These are phyloP conservation scores for Scaptomyza montana DNA, from an alignment of 1,140 invertebrate genomes.

Conservation along the genomic window DNA sequence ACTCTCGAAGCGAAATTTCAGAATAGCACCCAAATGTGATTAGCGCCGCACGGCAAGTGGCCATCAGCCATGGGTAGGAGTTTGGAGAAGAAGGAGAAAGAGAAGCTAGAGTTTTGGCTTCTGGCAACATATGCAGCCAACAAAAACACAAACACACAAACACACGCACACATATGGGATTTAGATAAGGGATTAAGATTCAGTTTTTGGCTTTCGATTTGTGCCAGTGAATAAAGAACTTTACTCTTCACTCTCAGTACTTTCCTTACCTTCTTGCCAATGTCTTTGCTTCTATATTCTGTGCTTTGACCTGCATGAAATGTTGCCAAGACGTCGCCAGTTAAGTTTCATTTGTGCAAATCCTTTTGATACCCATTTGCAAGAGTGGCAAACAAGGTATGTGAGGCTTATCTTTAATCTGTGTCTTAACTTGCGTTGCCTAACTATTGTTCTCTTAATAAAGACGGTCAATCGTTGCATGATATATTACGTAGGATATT, in stretches of 20 bases:
- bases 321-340: constrained; percentile 58
- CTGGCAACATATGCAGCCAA: constrained; percentile 20
- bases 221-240: constrained; percentile 1
- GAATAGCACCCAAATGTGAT: constrained; percentile 39
- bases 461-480: too few relatives aligned
- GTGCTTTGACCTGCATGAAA: constrained; percentile 6
- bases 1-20: constrained; percentile 57
- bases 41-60: constrained; percentile 49
- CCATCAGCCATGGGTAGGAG: constrained; percentile 16
- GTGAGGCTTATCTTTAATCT: neutral
- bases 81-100: too few relatives aligned
- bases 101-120: neutral
- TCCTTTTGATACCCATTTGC: constrained; percentile 51
- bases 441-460: too few relatives aligned
- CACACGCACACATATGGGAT: constrained; percentile 14
- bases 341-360: constrained; percentile 55
- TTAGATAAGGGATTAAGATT: constrained; percentile 27
- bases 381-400: neutral
- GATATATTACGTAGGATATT: too few relatives aligned
- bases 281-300: neutral
- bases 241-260: neutral
- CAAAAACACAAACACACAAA: constrained; percentile 5
- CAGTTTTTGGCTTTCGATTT: constrained; percentile 18
- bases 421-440: neutral
- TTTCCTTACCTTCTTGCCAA: too few relatives aligned